Conservation (phyloP, 1,140 invertebrate species). For the Orchesella cincta region DNA sequence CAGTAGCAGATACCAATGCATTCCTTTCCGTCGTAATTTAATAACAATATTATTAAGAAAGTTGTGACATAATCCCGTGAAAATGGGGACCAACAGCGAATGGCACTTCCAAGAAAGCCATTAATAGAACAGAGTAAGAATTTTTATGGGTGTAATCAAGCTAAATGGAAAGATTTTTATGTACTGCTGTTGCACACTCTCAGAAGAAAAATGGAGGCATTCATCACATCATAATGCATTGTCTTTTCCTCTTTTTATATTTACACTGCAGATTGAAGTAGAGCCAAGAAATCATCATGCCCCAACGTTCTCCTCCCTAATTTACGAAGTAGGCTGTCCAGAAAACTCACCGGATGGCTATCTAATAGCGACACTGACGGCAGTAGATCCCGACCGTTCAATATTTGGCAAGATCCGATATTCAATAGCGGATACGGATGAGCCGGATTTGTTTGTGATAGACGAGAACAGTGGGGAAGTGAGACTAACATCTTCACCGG, state of each 20-base stretch:
- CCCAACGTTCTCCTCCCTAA: conserved; percentile 73
- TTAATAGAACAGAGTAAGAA: too few species aligned
- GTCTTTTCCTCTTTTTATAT: neutral
- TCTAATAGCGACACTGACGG: conserved; percentile 60
- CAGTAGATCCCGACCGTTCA: conserved; percentile 77
- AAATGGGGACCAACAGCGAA: too few species aligned
- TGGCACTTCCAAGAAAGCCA: too few species aligned
- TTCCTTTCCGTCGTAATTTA: too few species aligned
- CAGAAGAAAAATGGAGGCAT: too few species aligned
- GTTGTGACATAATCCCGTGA: too few species aligned
- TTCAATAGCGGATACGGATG: conserved; percentile 72
- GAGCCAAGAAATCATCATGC: conserved; percentile 76
- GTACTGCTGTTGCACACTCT: too few species aligned
- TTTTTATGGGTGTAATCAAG: too few species aligned
- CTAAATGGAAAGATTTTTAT: too few species aligned
- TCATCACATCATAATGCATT: too few species aligned
- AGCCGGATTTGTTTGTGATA: conserved; percentile 76
- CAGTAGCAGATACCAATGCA: too few species aligned
- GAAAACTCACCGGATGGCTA: conserved; percentile 58
- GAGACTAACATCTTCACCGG: conserved; percentile 37
- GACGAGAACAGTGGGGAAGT: conserved; percentile 65
- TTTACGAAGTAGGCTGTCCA: conserved; percentile 66
- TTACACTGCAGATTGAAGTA: conserved; percentile 75
- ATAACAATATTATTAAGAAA: too few species aligned
- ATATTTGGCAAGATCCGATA: conserved; percentile 79